A percentile compares a stretch with the other conserved stretches of the same genome.
Conservation (phyloP, 2,113 vertebrate species). For the Odocoileus virginianus region DNA sequence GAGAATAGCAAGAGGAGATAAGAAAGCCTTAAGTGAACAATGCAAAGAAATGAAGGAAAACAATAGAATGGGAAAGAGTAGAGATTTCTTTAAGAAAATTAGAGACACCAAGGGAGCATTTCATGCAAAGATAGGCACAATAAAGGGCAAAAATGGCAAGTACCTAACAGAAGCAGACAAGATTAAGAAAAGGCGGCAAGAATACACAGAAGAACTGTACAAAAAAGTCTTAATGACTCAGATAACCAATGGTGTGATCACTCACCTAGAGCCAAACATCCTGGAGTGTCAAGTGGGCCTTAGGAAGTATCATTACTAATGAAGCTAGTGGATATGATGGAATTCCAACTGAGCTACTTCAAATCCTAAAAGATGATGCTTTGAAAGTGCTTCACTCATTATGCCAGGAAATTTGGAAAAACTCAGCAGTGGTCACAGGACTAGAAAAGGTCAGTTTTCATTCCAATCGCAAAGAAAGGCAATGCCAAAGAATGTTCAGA, state of each 20-base stretch:
- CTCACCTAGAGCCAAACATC: neutral
- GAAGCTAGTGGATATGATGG: neutral
- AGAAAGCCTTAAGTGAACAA: neutral
- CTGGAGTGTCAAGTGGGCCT: neutral
- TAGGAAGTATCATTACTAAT: neutral
- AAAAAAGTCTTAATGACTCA: neutral
- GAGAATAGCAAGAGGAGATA: neutral
- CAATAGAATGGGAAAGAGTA: neutral
- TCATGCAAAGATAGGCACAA: neutral
- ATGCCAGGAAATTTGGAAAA: neutral
- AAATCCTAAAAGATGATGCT: neutral
- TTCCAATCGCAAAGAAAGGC: neutral
- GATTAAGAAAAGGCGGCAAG: neutral
- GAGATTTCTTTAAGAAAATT: neutral
- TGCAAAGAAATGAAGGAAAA: neutral
- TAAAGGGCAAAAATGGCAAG: neutral
- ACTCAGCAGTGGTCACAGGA: neutral
- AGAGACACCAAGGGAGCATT: neutral
- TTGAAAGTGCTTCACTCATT: neutral
- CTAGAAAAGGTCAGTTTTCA: neutral
- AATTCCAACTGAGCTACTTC: neutral
- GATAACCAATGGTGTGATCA: neutral
- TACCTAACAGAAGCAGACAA: neutral
- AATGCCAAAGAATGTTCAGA: neutral
- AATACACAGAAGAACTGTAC: neutral